Percentiles rank a stretch among this genome's conserved stretches.
phyloP scores from a whole-genome alignment of 2,888 invertebrate species.

The Palloptera scutellata region DNA sequence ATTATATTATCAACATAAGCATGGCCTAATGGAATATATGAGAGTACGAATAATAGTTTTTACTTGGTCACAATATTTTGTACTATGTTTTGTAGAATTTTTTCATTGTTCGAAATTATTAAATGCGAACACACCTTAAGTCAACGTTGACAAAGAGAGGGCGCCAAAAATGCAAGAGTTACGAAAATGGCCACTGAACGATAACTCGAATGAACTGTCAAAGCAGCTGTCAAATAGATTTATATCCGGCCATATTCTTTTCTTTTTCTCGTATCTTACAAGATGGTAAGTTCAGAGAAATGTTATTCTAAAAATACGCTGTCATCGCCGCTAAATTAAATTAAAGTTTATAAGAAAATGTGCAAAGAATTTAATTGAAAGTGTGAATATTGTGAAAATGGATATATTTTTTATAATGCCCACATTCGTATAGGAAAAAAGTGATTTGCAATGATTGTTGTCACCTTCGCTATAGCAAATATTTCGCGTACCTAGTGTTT shows the following conservation, averaged over 20 bases:
- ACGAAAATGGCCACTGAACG: constrained; percentile 28
- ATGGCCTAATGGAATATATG: too few relatives aligned
- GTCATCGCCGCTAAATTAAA: constrained; percentile 45
- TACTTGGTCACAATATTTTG: too few relatives aligned
- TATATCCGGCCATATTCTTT: constrained; percentile 55
- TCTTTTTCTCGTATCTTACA: constrained; percentile 62
- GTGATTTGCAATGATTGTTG: not conserved
- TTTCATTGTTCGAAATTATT: too few relatives aligned
- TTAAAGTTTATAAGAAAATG: not conserved
- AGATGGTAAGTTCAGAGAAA: constrained; percentile 62
- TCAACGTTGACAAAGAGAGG: too few relatives aligned
- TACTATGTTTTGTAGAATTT: too few relatives aligned
- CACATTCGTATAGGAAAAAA: not conserved
- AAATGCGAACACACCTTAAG: too few relatives aligned
- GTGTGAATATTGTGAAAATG: not conserved
- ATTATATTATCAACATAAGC: too few relatives aligned
- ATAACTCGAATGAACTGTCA: constrained; percentile 41
- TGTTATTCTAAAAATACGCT: constrained; percentile 47
- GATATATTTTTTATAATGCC: constrained; percentile 17
- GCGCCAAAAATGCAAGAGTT: too few relatives aligned
- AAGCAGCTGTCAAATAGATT: constrained; percentile 43
- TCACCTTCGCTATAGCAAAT: not conserved
- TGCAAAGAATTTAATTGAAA: not conserved
- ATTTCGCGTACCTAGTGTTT: not conserved
- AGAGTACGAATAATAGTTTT: too few relatives aligned